Evolutionary conservation across 2,797 vertebrate genomes (phyloP), one percentile per base, ranked within the genome.

Genomic region (Mastacembelus armatus): DNA sequence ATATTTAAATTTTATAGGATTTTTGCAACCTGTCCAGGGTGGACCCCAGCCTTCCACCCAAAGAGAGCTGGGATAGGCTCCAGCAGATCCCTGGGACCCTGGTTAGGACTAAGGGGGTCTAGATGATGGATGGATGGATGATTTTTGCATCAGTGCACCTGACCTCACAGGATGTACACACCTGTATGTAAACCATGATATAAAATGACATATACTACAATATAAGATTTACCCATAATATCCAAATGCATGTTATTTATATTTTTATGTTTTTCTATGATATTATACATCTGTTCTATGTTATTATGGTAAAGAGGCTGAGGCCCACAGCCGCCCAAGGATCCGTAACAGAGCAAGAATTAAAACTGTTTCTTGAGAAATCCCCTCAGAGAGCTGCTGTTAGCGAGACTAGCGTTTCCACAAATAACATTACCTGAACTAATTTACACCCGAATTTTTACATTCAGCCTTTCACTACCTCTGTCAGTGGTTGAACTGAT

Each of bases 401-500:
- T 26, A 48, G 21, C 24, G 11, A 3, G 16, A 35, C 18, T 2
- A 36, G 32, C 11, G 24, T 60, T 62, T 52, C 19, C 32, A 11
- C 16, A 29, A 60, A 50, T 72, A 32, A 6, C 2, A 59, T 54
- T 52, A 42, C 55, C 51, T 64, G 11, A 59, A 14, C 11, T 54
- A 45, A 81, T 77, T 47, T 42, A 32, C 48, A 38, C 26, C 36
- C 43, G 4, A 22, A 8, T 56, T 21, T 30, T 64, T 56, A 35
- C 33, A 51, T 51, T 26, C 29, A 49, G 32, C 18, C 56, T 48
- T 85, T 74, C 40, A 43, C 29, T 26, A 24, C 65, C 63, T 40
- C 30, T 48, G 32, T 54, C 54, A 63, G 66, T 48, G 59, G 43
- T 32, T 55, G 15, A 77, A 61, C 33, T 39, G 56, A 61, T 56